phyloP scores from a whole-genome alignment of 2,113 vertebrate species.

The Eudyptes chrysolophus region DNA sequence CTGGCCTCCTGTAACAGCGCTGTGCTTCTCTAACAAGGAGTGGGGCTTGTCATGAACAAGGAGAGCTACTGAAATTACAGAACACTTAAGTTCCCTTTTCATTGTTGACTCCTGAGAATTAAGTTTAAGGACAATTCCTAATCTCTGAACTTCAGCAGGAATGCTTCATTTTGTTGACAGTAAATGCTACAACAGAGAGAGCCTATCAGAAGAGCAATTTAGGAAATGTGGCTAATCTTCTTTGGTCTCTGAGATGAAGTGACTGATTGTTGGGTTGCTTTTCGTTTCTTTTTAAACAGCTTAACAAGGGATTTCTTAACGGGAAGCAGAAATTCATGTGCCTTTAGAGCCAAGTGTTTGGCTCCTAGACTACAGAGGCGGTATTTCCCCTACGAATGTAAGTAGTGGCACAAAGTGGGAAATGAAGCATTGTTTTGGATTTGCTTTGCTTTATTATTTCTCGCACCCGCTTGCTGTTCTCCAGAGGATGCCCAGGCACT shows the following conservation, averaged over 20 bases:
- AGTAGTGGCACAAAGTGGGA: conserved; percentile 21
- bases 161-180: not conserved
- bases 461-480: not conserved
- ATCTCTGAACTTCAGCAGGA: not conserved
- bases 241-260: conserved; percentile 35
- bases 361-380: not conserved
- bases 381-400: not conserved
- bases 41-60: not conserved
- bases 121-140: not conserved
- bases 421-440: not conserved
- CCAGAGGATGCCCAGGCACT: not conserved
- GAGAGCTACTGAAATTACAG: not conserved
- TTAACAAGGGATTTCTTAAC: conserved; percentile 10
- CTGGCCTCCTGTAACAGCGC: not conserved
- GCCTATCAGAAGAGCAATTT: not conserved
- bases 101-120: not conserved
- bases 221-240: not conserved
- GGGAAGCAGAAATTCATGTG: conserved; percentile 6
- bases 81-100: not conserved
- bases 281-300: conserved; percentile 25
- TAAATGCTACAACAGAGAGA: not conserved
- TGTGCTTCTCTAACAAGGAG: not conserved
- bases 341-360: conserved; percentile 24
- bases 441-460: conserved; percentile 48
- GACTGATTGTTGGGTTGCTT: conserved; percentile 12